Percentiles rank a stretch among this genome's conserved stretches.
Conservation (phyloP, 2,888 invertebrate genomes). For the Antitype chi region DNA sequence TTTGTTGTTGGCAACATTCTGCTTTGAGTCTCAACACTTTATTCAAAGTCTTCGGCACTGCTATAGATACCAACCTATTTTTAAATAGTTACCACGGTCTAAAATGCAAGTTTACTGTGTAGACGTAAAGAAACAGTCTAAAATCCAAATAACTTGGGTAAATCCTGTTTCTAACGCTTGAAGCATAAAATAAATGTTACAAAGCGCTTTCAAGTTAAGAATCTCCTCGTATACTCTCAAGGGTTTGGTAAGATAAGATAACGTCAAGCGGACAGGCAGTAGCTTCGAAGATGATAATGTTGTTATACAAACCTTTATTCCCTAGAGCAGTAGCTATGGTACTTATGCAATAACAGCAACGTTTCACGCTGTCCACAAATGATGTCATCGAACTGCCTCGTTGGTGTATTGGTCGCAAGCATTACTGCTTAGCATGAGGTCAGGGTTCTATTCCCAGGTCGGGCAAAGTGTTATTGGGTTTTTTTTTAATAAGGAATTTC, state of each 20-base stretch:
- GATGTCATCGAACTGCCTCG: no score
- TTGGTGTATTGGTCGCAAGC: no score
- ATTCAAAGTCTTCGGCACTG: no score
- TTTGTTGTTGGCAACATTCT: background rate
- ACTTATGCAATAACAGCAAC: background rate
- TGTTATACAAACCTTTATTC: slow-evolving; percentile 8
- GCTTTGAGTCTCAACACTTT: no score
- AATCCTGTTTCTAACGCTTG: background rate
- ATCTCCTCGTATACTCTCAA: slow-evolving; percentile 12
- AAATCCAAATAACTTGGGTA: background rate
- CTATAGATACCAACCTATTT: background rate
- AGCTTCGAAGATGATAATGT: slow-evolving; percentile 8
- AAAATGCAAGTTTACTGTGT: background rate
- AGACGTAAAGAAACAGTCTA: no score
- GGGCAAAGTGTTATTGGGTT: no score
- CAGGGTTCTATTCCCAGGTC: no score
- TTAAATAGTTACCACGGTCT: no score
- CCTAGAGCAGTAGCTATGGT: background rate
- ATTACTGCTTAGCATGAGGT: no score
- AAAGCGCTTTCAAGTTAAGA: background rate
- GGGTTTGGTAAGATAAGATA: slow-evolving; percentile 29
- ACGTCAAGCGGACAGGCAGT: background rate
- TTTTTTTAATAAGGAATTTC: no score
- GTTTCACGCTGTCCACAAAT: no score
- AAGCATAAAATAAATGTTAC: slow-evolving; percentile 1